These are phyloP conservation scores for Helostoma temminkii DNA, from an alignment of 2,797 vertebrate genomes.

Conservation along the genomic window DNA sequence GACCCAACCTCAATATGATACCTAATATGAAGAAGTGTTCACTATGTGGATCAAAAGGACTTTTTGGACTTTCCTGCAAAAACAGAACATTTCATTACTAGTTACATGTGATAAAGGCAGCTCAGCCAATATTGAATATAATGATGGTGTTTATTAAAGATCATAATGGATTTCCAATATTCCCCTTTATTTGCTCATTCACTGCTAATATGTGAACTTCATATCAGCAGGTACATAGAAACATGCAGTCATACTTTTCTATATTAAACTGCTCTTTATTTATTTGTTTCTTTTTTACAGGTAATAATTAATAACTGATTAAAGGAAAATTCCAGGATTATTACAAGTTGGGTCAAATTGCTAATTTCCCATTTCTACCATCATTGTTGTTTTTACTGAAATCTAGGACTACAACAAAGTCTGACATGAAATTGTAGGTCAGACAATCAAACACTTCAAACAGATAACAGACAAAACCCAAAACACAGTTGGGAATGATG, in stretches of 20 bases:
- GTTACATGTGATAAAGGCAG: neutral
- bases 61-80: slow-evolving; percentile 24
- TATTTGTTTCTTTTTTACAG: slow-evolving; percentile 24
- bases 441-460: neutral
- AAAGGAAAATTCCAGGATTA: slow-evolving; percentile 10
- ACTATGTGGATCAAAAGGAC: slow-evolving; percentile 46
- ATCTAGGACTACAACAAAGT: neutral
- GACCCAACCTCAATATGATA: slow-evolving; percentile 21
- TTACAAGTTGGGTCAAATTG: slow-evolving; percentile 6
- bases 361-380: neutral
- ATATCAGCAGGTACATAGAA: slow-evolving; percentile 1
- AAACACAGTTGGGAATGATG: neutral
- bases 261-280: slow-evolving; percentile 32
- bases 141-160: slow-evolving; percentile 15
- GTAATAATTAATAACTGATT: neutral
- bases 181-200: neutral
- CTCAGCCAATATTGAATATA: slow-evolving; percentile 1
- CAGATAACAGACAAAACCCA: too few species aligned
- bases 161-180: neutral
- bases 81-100: slow-evolving; percentile 11
- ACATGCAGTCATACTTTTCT: too few species aligned
- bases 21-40: slow-evolving; percentile 25
- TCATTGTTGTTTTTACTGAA: neutral
- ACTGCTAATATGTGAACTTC: neutral
- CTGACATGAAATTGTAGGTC: neutral